Base-by-base conservation (phyloP, 37 sponge, comb jelly and placozoan species). In the Geodia barretti region DNA sequence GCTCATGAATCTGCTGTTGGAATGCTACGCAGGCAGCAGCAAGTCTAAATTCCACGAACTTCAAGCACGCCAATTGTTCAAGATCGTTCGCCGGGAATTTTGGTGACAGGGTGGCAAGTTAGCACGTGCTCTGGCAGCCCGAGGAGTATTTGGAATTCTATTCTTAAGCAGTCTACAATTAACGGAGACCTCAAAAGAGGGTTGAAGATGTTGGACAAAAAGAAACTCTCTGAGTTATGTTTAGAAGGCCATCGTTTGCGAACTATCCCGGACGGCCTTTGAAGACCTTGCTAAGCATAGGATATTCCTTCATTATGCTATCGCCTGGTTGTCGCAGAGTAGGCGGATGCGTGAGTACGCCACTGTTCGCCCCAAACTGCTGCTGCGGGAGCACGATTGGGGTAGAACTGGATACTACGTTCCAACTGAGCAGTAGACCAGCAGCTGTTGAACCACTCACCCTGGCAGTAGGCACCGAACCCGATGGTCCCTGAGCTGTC, bases 341-440 rank as follows among this genome's bases (percentile, higher is more conserved):
- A 80, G 47, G 31, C 11, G 70, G 30, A 80, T 68, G 29, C 36
- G 29, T 33, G 29, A 8, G 29, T 43, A 11, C 33, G 17, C 71
- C 70, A 70, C 20, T 25, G 9, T 33, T 29, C 5, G 60, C 81
- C 81, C 81, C 81, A 80, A 11, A 54, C 32, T 24, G 33, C 23
- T 59, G 72, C 81, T 19, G 81, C 81, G n/a, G n/a, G 29, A 70
- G 31, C 14, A 70, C 81, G 42, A 70, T 80, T 70, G 81, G 59
- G 37, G 39, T 62, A 2, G 11, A 35, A 77, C 64, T 34, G 63
- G 39, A 77, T 77, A 31, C 39, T 63, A 9, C 7, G 11, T 25
- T 11, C 62, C 11, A 60, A 7, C 26, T 62, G 63, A 21, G 19
- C 38, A 26, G 64, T 24, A 1, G 36, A 7, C 78, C 63, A 62